Conservation (phyloP, 2,113 vertebrate genomes). For the Picathartes gymnocephalus region DNA sequence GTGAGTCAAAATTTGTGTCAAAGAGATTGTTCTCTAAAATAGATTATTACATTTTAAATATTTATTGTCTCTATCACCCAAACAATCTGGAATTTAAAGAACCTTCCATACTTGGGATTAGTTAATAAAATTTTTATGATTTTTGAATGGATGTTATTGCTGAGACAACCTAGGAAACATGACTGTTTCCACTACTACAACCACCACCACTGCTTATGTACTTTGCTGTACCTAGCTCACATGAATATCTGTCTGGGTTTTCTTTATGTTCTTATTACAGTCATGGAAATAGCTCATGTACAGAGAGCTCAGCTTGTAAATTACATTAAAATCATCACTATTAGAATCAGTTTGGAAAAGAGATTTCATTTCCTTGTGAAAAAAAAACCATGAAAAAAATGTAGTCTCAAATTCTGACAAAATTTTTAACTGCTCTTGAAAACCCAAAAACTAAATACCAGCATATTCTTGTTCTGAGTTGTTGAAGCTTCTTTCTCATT, state of each 20-base stretch:
- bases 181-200: not conserved
- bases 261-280: not conserved
- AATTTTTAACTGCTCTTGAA: not conserved
- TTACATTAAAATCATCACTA: not conserved
- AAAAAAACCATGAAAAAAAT: not conserved
- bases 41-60: not conserved
- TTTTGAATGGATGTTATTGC: not conserved
- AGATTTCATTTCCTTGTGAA: not conserved
- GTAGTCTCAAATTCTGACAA: not conserved
- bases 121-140: not conserved
- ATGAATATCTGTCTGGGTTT: not conserved
- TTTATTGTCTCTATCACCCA: not conserved
- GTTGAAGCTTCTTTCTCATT: not conserved
- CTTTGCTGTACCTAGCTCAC: not conserved
- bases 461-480: not conserved
- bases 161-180: not conserved
- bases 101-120: not conserved
- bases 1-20: not conserved
- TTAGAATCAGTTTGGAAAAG: not conserved
- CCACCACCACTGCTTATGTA: not conserved
- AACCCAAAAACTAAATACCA: not conserved
- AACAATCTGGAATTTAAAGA: not conserved
- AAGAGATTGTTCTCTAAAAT: not conserved
- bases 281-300: not conserved
- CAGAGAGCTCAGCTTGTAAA: not conserved